A percentile compares a stretch with the other conserved stretches of the same genome.
phyloP scores from a whole-genome alignment of 1,140 invertebrate species.

The Oppia nitens region DNA sequence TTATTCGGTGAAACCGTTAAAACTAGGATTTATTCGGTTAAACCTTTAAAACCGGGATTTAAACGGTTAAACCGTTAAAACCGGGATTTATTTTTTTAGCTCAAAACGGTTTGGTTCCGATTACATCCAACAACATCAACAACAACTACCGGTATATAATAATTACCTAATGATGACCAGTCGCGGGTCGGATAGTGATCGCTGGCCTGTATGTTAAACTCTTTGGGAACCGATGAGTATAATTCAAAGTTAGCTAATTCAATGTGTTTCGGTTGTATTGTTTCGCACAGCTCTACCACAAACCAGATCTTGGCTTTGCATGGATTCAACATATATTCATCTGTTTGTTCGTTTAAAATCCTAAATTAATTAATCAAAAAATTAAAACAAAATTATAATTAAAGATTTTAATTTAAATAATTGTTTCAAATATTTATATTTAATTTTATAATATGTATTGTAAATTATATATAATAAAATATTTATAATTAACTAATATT shows the following conservation, averaged over 20 bases:
- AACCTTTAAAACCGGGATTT: too few species aligned
- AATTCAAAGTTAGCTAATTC: conserved; percentile 95
- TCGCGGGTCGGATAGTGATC: conserved; percentile 80
- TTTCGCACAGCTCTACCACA: conserved; percentile 90
- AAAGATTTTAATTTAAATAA: too few species aligned
- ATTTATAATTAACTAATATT: too few species aligned
- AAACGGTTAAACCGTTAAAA: too few species aligned
- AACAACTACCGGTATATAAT: background rate
- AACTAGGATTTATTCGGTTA: too few species aligned
- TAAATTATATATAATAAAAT: too few species aligned
- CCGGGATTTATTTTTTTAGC: too few species aligned
- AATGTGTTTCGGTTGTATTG: conserved; percentile 73
- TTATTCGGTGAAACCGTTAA: too few species aligned
- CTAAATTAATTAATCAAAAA: conserved; percentile 43
- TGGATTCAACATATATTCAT: conserved; percentile 95
- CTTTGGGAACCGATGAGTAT: conserved; percentile 87
- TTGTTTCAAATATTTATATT: too few species aligned
- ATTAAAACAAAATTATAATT: background rate
- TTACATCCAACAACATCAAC: too few species aligned
- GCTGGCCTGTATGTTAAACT: conserved; percentile 60
- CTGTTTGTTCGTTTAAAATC: conserved; percentile 64
- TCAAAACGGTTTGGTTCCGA: too few species aligned
- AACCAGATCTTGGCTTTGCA: conserved; percentile 75
- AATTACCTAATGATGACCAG: conserved; percentile 44
- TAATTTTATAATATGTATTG: too few species aligned